Conservation (phyloP, 2,113 vertebrate species). For the Mus spicilegus region DNA sequence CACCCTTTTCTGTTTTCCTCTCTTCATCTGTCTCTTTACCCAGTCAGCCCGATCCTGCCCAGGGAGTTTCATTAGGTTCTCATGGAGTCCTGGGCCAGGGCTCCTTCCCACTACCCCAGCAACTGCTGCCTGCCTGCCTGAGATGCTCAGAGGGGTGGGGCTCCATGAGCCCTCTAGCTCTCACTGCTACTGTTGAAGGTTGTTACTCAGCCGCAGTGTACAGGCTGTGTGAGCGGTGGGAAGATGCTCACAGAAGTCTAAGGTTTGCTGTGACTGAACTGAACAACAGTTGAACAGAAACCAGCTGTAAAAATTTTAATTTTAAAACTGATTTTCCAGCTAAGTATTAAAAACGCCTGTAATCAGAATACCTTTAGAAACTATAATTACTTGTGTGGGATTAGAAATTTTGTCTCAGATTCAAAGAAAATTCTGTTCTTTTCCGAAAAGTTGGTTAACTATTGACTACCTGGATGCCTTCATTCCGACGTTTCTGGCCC, state of each 20-base stretch:
- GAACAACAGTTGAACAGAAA: slow-evolving; percentile 20
- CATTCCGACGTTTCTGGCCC: too few relatives aligned
- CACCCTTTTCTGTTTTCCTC: neutral
- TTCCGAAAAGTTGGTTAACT: slow-evolving; percentile 1
- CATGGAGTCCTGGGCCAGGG: too few relatives aligned
- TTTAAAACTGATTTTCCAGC: slow-evolving; percentile 49
- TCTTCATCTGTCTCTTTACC: neutral
- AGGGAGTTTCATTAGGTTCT: neutral
- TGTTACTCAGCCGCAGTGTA: neutral
- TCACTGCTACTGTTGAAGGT: neutral
- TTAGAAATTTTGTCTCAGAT: slow-evolving; percentile 19
- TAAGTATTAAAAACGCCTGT: neutral
- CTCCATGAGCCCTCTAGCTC: neutral
- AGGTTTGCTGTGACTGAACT: slow-evolving; percentile 3
- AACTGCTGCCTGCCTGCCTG: neutral
- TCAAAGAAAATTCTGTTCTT: neutral
- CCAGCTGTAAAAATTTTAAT: neutral
- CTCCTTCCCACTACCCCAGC: neutral
- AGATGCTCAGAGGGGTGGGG: neutral
- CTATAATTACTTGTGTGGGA: neutral
- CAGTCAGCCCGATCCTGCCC: neutral
- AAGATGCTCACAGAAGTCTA: neutral
- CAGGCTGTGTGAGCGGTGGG: neutral
- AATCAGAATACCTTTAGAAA: slow-evolving; percentile 39
- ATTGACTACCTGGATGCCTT: fast-evolving